These are phyloP conservation scores for Acrocera orbiculus DNA, from an alignment of 2,888 invertebrate genomes.

Conservation along the genomic window DNA sequence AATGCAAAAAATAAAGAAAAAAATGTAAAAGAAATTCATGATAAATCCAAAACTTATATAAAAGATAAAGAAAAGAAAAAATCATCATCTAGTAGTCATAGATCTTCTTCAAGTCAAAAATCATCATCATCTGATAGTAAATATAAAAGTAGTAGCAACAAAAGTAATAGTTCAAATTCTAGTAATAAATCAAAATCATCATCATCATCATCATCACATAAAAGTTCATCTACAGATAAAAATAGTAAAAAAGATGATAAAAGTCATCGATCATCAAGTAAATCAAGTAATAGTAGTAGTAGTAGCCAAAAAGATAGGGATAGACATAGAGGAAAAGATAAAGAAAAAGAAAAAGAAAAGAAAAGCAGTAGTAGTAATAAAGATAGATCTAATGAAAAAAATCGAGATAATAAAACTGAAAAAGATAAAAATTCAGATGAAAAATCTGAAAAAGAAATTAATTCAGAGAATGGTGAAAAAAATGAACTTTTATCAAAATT, in stretches of 20 bases:
- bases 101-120: slow-evolving; percentile 13
- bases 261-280: slow-evolving; percentile 8
- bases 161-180: slow-evolving; percentile 18
- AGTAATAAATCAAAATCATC: too few relatives aligned
- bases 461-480: too few relatives aligned
- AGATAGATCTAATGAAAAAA: slow-evolving; percentile 12
- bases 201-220: slow-evolving; percentile 14
- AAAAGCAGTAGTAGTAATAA: slow-evolving; percentile 14
- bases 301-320: slow-evolving; percentile 23
- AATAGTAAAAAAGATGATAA: slow-evolving; percentile 36
- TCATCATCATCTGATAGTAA: slow-evolving; percentile 16
- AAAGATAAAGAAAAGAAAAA: slow-evolving; percentile 24
- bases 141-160: slow-evolving; percentile 17
- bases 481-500: slow-evolving; percentile 49
- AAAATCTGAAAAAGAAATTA: slow-evolving; percentile 47
- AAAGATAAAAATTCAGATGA: slow-evolving; percentile 32
- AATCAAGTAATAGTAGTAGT: slow-evolving; percentile 17
- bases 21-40: slow-evolving; percentile 16
- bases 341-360: slow-evolving; percentile 3
- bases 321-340: slow-evolving; percentile 14
- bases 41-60: slow-evolving; percentile 18
- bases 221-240: slow-evolving; percentile 18
- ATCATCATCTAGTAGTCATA: slow-evolving; percentile 14
- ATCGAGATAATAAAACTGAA: slow-evolving; percentile 18
- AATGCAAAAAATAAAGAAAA: slow-evolving; percentile 20